These are phyloP conservation scores for Engystomops pustulosus DNA, from an alignment of 2,113 vertebrate species.

Conservation along the genomic window DNA sequence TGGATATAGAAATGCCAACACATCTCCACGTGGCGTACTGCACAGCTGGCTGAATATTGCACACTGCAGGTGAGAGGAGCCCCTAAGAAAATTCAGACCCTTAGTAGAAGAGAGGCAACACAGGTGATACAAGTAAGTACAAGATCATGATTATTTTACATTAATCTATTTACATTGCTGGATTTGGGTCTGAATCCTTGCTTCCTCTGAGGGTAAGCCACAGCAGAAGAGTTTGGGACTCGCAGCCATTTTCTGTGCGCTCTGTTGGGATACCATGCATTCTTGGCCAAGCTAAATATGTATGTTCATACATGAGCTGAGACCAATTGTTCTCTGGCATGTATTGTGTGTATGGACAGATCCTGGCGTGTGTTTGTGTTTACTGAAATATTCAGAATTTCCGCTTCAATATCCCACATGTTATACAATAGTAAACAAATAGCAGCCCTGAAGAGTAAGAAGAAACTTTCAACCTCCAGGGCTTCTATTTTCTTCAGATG, in stretches of 20 bases:
- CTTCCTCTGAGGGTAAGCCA: neutral
- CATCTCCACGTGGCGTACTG: slow-evolving; percentile 38
- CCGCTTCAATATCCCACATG: too few species aligned
- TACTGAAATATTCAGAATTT: neutral
- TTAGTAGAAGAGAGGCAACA: neutral
- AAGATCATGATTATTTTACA: neutral
- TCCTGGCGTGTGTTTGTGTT: neutral
- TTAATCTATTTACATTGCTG: neutral
- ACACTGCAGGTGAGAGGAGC: slow-evolving; percentile 12
- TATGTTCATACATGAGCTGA: neutral
- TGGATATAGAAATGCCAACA: slow-evolving; percentile 3
- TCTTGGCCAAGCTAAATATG: too few species aligned
- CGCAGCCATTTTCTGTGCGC: neutral
- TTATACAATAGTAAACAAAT: neutral
- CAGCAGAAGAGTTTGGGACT: neutral
- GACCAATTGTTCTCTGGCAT: neutral
- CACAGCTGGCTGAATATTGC: neutral
- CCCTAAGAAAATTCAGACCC: neutral
- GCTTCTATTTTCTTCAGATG: neutral
- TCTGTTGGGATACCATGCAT: neutral
- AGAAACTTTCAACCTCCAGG: neutral
- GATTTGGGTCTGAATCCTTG: too few species aligned
- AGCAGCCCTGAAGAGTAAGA: neutral
- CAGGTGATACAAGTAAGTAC: neutral
- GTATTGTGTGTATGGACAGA: neutral